phyloP scores from a whole-genome alignment of 1,140 invertebrate genomes.

The Calephelis virginiensis region DNA sequence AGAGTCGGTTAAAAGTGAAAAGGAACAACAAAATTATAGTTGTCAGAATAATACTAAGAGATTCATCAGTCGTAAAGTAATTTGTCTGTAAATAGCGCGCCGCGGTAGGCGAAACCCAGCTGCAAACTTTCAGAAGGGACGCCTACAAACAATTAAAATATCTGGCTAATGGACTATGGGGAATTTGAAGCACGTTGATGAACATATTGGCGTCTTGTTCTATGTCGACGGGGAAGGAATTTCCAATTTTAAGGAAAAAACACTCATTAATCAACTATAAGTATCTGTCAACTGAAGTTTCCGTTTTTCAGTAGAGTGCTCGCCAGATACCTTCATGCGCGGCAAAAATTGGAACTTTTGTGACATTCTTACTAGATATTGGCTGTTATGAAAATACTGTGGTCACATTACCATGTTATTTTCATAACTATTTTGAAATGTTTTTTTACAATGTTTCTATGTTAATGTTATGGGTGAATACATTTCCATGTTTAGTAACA shows the following conservation, averaged over 20 bases:
- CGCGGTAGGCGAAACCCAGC: conserved; percentile 64
- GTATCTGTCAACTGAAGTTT: conserved; percentile 19
- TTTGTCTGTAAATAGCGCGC: conserved; percentile 71
- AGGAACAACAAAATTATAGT: neutral
- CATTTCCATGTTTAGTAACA: too few relatives aligned
- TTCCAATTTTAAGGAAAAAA: conserved; percentile 48
- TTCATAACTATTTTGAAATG: too few relatives aligned
- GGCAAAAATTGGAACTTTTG: neutral
- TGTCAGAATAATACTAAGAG: conserved; percentile 26
- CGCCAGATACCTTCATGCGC: too few relatives aligned
- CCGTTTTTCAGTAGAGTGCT: conserved; percentile 8
- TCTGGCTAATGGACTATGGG: conserved; percentile 71
- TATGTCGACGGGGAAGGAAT: conserved; percentile 54
- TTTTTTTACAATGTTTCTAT: too few relatives aligned
- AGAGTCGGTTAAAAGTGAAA: too few relatives aligned
- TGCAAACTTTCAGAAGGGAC: conserved; percentile 66
- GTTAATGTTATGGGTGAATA: too few relatives aligned
- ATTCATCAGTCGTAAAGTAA: conserved; percentile 60
- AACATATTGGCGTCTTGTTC: conserved; percentile 64
- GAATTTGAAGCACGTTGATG: conserved; percentile 69
- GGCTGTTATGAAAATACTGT: too few relatives aligned
- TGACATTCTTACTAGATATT: conserved; percentile 15
- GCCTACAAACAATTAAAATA: conserved; percentile 73
- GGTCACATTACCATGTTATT: too few relatives aligned
- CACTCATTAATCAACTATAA: conserved; percentile 23